Percentiles rank a stretch among this genome's conserved stretches.
These are phyloP conservation scores for Mycteria americana DNA, from an alignment of 2,797 vertebrate species.

Conservation along the genomic window DNA sequence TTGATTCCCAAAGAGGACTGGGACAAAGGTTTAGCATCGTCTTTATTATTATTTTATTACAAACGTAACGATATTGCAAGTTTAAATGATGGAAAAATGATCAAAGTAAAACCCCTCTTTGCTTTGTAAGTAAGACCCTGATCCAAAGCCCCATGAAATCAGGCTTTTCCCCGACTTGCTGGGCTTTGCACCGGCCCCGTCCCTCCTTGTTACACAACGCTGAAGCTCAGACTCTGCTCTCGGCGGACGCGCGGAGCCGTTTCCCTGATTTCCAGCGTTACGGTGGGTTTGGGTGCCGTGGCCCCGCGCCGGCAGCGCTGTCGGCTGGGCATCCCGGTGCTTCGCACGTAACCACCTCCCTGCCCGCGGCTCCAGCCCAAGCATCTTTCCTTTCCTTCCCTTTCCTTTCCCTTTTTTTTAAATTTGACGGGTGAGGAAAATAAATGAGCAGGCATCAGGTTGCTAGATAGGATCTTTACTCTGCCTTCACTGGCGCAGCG, in stretches of 20 bases:
- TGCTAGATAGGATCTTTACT: not conserved
- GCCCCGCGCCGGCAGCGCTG: not conserved
- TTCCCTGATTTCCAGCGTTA: not conserved
- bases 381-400: not conserved
- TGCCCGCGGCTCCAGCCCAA: fast-evolving
- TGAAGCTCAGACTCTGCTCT: not conserved
- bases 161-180: fast-evolving
- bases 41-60: not conserved
- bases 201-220: not conserved
- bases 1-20: not conserved
- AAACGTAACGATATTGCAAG: not conserved
- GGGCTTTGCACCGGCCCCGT: not conserved
- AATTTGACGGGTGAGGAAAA: not conserved
- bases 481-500: fast-evolving
- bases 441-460: not conserved
- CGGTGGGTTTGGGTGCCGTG: not conserved
- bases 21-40: not conserved
- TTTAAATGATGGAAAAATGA: not conserved
- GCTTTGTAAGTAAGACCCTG: not conserved
- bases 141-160: not conserved
- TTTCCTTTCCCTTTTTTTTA: not conserved
- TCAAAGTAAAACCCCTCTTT: slow-evolving; percentile 1
- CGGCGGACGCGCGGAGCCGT: not conserved
- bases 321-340: not conserved
- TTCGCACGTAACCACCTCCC: not conserved